Base-by-base conservation (phyloP, 1,140 invertebrate genomes). In the Atta colombica region DNA sequence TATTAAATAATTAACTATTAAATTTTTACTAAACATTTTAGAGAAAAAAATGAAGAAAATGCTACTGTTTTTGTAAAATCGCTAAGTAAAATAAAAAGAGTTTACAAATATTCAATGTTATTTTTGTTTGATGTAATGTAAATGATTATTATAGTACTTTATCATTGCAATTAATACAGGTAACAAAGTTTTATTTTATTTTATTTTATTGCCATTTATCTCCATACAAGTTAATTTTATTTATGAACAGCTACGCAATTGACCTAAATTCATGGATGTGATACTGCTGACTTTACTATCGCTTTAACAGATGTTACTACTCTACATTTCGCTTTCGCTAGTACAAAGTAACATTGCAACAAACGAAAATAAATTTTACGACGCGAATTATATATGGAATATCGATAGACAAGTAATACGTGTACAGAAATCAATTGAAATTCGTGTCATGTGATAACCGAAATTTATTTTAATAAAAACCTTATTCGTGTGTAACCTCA, bases 151-250 rank as follows among this genome's bases (percentile, higher is more conserved):
- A 78, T 31, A 31, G 3, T 21, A 25, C 6, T 6, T 12, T 49
- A 16, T 61, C 35, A 16, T 80, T 80, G 3, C 14, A 69, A 81
- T 81, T 71, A 58, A 69, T 81, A 69, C 0, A 71, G 45, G 71
- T 39, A 55, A 55, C 16, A 6, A 8, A 25, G 7, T 2, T 68
- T 49, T 25, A 18, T 25, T 31, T 69, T 25, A 81, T 71, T 81
- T 69, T 25, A 81, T 71, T 81, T 28, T 39, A 39, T 69, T 55
- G 7, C 51, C 35, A 69, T 80, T 35, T 39, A 55, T 21, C n/a
- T 80, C 31, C 18, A 45, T 71, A 28, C 8, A 28, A 55, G 49
- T 55, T 69, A 81, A 81, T 10, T 39, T 58, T 81, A 81, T 71
- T 81, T 58, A 69, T 55, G 16, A 7, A 39, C n/a, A 71, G n/a